Conservation (phyloP, 1,140 invertebrate genomes). For the Platorchestia sp. region DNA sequence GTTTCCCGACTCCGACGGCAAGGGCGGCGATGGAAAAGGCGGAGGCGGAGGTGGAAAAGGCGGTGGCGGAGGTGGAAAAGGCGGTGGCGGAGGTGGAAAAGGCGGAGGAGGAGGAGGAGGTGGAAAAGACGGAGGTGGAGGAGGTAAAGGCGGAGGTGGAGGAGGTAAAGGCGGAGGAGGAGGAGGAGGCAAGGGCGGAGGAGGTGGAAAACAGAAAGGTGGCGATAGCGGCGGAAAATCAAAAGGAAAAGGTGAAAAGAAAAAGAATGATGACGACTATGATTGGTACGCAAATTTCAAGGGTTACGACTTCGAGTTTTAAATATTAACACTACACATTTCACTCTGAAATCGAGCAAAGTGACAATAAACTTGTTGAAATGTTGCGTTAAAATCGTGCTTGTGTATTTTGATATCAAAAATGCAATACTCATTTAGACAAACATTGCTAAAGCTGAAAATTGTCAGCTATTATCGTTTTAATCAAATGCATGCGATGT, state of each 20-base stretch:
- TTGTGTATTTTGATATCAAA: background rate
- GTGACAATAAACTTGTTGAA: background rate
- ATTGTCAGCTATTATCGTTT: background rate
- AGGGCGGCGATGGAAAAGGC: background rate
- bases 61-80: background rate
- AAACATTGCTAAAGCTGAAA: background rate
- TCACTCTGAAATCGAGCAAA: background rate
- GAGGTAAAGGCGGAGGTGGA: background rate
- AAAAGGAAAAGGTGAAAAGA: conserved; percentile 9
- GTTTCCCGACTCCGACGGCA: background rate
- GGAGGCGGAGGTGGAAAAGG: background rate
- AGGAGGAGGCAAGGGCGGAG: background rate
- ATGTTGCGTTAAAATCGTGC: background rate
- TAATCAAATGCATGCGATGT: background rate
- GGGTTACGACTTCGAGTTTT: conserved; percentile 45
- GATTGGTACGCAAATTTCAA: conserved; percentile 34
- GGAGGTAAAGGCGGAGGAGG: background rate
- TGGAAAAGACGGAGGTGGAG: background rate
- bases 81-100: background rate
- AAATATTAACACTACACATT: background rate
- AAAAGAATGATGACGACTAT: conserved; percentile 6
- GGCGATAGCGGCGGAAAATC: background rate
- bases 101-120: background rate
- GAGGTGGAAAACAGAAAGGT: background rate
- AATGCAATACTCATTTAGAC: background rate